A percentile compares a stretch with the other conserved stretches of the same genome.
Evolutionary conservation across 1,140 invertebrate genomes (phyloP).

Genomic region (Ceratosolen solmsi): DNA sequence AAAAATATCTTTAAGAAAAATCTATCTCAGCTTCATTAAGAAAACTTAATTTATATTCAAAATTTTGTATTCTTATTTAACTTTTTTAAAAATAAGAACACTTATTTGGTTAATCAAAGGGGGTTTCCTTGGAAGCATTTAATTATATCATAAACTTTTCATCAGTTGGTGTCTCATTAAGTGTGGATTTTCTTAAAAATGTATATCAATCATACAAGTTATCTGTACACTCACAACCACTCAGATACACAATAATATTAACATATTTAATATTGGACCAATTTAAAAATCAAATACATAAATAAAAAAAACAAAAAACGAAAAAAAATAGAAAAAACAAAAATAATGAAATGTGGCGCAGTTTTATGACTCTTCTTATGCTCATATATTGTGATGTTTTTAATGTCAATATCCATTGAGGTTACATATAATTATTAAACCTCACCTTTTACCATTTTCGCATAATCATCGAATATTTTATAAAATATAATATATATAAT

Average conservation of each 20-base stretch:
- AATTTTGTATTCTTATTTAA: not conserved
- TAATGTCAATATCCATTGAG: constrained; percentile 18
- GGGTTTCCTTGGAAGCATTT: constrained; percentile 43
- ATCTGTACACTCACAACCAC: constrained; percentile 70
- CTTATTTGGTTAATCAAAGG: constrained; percentile 29
- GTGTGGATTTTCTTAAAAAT: constrained; percentile 60
- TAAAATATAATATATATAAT: constrained; percentile 29
- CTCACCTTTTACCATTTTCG: constrained; percentile 5
- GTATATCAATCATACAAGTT: constrained; percentile 66
- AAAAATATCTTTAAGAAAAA: not conserved
- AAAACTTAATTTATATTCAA: not conserved
- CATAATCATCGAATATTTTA: constrained; percentile 10
- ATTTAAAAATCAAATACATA: constrained; percentile 51
- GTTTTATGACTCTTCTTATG: constrained; percentile 17
- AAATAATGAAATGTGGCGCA: constrained; percentile 32
- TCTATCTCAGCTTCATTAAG: not conserved
- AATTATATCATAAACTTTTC: constrained; percentile 22
- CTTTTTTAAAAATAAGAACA: constrained; percentile 28
- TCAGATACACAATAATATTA: constrained; percentile 70
- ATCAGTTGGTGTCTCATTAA: constrained; percentile 59
- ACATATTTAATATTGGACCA: constrained; percentile 70
- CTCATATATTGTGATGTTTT: constrained; percentile 13
- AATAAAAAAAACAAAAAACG: constrained; percentile 33
- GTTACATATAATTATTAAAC: constrained; percentile 19
- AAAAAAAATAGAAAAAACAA: constrained; percentile 32